Evolutionary conservation across 2,797 vertebrate species (phyloP).

Genomic region (Nyctalus aviator): DNA sequence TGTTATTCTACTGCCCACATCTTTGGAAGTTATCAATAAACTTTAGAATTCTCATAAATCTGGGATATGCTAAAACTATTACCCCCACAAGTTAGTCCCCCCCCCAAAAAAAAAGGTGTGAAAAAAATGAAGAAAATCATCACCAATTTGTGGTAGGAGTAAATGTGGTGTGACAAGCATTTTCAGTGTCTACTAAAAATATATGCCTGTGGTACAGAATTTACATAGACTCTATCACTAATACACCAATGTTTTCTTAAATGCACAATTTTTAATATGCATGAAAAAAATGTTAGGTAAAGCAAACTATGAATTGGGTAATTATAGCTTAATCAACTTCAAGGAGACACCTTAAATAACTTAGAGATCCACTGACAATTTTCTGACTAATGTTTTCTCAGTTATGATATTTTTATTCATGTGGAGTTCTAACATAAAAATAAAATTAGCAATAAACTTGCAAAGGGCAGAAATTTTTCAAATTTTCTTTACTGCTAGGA

Average conservation of each 20-base stretch:
- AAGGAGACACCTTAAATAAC: background rate
- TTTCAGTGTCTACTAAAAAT: background rate
- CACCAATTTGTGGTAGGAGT: constrained; percentile 1
- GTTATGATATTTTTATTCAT: background rate
- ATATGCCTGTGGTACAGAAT: background rate
- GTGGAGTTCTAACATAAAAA: background rate
- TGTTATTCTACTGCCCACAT: background rate
- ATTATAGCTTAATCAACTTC: background rate
- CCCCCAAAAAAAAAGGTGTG: background rate
- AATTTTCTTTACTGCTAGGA: background rate
- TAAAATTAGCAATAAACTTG: background rate
- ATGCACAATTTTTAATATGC: background rate
- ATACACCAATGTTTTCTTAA: constrained; percentile 9
- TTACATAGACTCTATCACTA: constrained; percentile 36
- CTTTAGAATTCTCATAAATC: background rate
- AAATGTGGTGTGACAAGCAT: background rate
- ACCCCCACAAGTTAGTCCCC: background rate
- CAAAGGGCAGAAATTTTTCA: background rate
- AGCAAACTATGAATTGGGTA: background rate
- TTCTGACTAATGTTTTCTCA: background rate
- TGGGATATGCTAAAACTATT: background rate
- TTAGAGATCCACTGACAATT: background rate
- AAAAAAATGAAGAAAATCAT: background rate
- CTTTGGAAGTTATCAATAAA: background rate
- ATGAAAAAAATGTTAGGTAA: background rate